Evolutionary conservation across 2,797 vertebrate genomes (phyloP).

Genomic region (Buphagus erythrorhynchus): DNA sequence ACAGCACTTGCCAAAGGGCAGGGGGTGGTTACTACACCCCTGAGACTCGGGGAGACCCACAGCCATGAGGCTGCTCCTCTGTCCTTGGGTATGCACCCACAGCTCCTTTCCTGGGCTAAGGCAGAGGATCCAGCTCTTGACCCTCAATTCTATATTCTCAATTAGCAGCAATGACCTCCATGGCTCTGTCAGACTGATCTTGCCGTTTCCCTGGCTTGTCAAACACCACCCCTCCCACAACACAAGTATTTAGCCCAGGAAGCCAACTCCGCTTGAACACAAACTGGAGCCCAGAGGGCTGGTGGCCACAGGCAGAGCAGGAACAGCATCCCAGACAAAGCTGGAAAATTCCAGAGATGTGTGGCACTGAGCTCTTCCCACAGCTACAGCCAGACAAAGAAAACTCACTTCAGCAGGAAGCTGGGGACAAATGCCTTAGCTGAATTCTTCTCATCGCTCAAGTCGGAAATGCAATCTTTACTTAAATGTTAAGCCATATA

Average conservation of each 20-base stretch:
- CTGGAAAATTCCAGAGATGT: conserved; percentile 14
- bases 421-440: background rate
- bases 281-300: background rate
- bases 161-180: accelerated
- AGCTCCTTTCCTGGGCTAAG: accelerated
- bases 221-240: background rate
- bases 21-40: no score
- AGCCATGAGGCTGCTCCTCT: background rate
- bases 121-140: background rate
- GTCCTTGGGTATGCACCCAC: background rate
- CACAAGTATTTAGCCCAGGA: background rate
- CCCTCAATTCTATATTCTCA: accelerated
- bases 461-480: background rate
- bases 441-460: background rate
- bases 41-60: accelerated
- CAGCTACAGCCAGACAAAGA: background rate
- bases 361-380: background rate
- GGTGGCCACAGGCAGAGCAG: accelerated
- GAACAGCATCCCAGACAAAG: background rate
- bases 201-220: background rate
- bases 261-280: background rate
- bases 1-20: background rate
- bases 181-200: background rate
- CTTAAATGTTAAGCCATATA: conserved; percentile 3
- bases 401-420: background rate